A percentile compares a stretch with the other conserved stretches of the same genome.
These are phyloP conservation scores for Charina bottae DNA, from an alignment of 2,113 vertebrate genomes.

Conservation along the genomic window DNA sequence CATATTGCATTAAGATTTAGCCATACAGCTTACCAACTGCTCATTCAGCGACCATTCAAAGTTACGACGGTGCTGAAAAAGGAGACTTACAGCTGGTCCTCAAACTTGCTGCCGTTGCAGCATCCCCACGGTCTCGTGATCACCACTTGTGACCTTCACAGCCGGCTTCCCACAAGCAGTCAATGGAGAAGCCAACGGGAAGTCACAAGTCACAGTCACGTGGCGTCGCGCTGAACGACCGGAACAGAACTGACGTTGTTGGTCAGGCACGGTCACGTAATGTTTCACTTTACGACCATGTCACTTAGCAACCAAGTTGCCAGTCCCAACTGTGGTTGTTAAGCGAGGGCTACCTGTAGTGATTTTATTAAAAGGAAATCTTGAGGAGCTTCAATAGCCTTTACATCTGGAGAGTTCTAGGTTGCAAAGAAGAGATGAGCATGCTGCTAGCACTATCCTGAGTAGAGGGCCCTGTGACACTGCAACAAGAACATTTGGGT, in stretches of 20 bases:
- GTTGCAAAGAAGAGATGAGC: too few species aligned
- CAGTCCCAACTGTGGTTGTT: background rate
- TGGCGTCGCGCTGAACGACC: background rate
- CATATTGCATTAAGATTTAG: background rate
- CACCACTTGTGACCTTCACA: background rate
- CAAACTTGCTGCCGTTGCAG: too few species aligned
- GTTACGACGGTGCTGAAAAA: background rate
- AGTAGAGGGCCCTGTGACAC: too few species aligned
- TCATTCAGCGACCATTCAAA: background rate
- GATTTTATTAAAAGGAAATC: background rate
- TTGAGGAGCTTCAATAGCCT: background rate
- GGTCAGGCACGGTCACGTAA: background rate
- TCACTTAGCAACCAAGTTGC: background rate
- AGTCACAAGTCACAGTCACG: too few species aligned
- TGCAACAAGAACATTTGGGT: too few species aligned
- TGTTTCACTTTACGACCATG: background rate
- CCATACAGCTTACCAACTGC: background rate
- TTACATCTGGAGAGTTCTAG: background rate
- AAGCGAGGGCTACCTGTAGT: background rate
- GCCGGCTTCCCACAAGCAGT: background rate
- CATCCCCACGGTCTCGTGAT: background rate
- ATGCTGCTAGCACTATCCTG: too few species aligned
- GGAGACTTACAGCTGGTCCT: fast-evolving
- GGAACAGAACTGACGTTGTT: background rate
- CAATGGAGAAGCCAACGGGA: background rate